A percentile compares a stretch with the other conserved stretches of the same genome.
phyloP scores from a whole-genome alignment of 1,140 invertebrate species.

The Zophobas atratus region DNA sequence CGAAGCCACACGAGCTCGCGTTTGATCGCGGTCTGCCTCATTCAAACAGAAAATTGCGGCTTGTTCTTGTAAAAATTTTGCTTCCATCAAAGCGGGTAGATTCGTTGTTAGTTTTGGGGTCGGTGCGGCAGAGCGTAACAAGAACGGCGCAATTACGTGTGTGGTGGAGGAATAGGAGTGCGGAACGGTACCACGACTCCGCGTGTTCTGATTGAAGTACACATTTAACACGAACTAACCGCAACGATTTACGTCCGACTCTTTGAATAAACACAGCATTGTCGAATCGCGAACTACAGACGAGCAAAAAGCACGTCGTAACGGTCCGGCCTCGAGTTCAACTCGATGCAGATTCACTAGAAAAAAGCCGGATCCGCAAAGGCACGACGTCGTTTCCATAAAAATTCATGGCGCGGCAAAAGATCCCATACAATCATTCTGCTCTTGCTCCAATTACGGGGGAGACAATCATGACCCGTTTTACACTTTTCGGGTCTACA shows the following conservation, averaged over 20 bases:
- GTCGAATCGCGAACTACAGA: constrained; percentile 22
- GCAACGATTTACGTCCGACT: constrained; percentile 39
- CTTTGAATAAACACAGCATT: constrained; percentile 40
- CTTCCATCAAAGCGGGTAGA: neutral
- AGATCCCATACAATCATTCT: constrained; percentile 20
- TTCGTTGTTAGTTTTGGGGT: neutral
- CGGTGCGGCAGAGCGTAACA: constrained; percentile 30
- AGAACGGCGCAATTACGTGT: constrained; percentile 13
- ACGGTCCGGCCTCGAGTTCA: constrained; percentile 40
- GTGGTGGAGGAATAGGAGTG: constrained; percentile 4
- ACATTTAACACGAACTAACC: constrained; percentile 38
- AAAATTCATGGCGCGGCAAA: constrained; percentile 35
- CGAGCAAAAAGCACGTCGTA: constrained; percentile 38
- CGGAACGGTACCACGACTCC: constrained; percentile 22
- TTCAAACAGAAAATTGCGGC: neutral
- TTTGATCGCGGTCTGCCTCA: neutral
- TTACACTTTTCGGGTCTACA: constrained; percentile 25
- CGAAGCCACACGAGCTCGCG: neutral
- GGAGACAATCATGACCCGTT: constrained; percentile 35
- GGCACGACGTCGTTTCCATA: constrained; percentile 39
- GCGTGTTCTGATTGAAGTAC: constrained; percentile 37
- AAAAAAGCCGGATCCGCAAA: constrained; percentile 23
- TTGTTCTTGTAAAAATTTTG: neutral
- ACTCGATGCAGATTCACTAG: constrained; percentile 36
- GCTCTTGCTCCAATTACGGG: constrained; percentile 29